A percentile compares a stretch with the other conserved stretches of the same genome.
Evolutionary conservation across 2,113 vertebrate species (phyloP).

Genomic region (Sturnira hondurensis): DNA sequence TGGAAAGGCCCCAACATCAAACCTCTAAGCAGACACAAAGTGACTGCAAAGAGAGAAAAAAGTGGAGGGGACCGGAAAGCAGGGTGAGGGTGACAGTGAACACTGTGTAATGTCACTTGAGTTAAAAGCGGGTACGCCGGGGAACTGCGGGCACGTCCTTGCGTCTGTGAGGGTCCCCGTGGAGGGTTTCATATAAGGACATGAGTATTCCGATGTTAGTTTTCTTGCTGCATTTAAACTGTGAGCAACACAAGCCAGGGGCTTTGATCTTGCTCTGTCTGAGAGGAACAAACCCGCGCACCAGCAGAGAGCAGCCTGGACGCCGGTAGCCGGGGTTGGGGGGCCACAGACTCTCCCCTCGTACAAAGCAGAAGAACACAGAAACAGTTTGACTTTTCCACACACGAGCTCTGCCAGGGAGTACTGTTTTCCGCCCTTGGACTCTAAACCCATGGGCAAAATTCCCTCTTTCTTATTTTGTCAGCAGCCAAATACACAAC

Average conservation of each 20-base stretch:
- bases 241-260: too few species aligned
- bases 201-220: rapidly evolving
- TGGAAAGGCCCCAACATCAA: not conserved
- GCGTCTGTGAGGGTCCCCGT: rapidly evolving
- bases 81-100: rapidly evolving
- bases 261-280: too few species aligned
- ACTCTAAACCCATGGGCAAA: not conserved
- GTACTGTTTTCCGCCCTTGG: not conserved
- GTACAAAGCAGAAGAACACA: not conserved
- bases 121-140: not conserved
- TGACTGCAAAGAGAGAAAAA: not conserved
- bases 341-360: not conserved
- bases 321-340: rapidly evolving
- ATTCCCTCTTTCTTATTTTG: not conserved
- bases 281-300: not conserved
- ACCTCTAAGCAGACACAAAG: too few species aligned
- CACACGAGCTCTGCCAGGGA: not conserved
- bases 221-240: not conserved
- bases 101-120: rapidly evolving
- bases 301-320: rapidly evolving
- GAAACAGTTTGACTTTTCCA: not conserved
- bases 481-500: not conserved
- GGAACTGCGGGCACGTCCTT: rapidly evolving
- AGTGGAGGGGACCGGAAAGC: rapidly evolving
- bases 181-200: rapidly evolving